phyloP scores from a whole-genome alignment of 2,888 invertebrate species.

The Ormyrus labotus region DNA sequence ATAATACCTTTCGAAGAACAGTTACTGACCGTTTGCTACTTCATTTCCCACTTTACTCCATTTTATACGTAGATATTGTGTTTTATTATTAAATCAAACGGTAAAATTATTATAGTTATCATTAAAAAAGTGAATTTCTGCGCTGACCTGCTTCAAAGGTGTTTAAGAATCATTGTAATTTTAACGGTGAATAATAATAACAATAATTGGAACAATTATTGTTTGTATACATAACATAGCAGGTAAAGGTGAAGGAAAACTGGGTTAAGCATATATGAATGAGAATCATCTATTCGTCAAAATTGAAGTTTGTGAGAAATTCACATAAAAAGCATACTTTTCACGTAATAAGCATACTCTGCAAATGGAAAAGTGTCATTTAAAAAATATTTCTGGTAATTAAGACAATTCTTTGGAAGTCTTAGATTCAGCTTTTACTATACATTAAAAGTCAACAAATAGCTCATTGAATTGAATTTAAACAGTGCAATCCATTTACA shows the following conservation, averaged over 20 bases:
- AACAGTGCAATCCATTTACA: too few relatives aligned
- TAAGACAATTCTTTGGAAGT: too few relatives aligned
- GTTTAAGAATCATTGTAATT: slow-evolving; percentile 31
- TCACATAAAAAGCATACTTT: too few relatives aligned
- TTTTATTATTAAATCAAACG: slow-evolving; percentile 27
- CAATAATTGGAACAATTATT: slow-evolving; percentile 32
- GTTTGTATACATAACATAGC: slow-evolving; percentile 1
- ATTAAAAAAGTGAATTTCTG: slow-evolving; percentile 26
- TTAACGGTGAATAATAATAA: slow-evolving; percentile 20
- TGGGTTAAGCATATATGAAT: slow-evolving; percentile 30
- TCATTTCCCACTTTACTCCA: slow-evolving; percentile 21
- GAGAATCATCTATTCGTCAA: background rate
- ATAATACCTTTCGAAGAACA: slow-evolving; percentile 17
- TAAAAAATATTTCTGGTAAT: too few relatives aligned
- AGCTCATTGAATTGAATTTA: too few relatives aligned
- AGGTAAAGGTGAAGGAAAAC: slow-evolving; percentile 16
- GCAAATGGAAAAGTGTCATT: too few relatives aligned
- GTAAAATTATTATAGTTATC: slow-evolving; percentile 32
- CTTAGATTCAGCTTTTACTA: background rate
- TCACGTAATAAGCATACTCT: too few relatives aligned
- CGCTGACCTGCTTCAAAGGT: slow-evolving; percentile 33
- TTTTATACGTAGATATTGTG: slow-evolving; percentile 29
- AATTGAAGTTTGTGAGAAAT: background rate
- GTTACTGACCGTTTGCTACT: slow-evolving; percentile 35
- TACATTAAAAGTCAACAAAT: background rate